phyloP scores from a whole-genome alignment of 1,140 invertebrate genomes.

The Scaptodrosophila lebanonensis region DNA sequence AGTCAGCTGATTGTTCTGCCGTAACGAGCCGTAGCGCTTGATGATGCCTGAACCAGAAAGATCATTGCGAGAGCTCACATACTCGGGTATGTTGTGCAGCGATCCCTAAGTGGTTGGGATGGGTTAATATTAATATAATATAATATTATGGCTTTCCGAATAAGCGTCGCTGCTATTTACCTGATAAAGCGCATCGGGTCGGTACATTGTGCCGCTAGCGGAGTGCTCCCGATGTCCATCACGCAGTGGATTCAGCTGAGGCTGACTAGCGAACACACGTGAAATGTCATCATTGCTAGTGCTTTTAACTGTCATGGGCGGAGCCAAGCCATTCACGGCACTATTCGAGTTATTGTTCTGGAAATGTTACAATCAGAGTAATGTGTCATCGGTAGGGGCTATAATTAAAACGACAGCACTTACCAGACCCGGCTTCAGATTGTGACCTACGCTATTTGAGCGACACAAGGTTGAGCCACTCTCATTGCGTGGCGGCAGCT shows the following conservation, averaged over 20 bases:
- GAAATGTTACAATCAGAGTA: too few relatives aligned
- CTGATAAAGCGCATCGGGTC: conserved; percentile 92
- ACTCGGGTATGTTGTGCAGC: conserved; percentile 77
- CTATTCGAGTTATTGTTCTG: conserved; percentile 66
- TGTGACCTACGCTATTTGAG: conserved; percentile 69
- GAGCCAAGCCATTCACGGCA: conserved; percentile 30
- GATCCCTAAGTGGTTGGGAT: conserved; percentile 59
- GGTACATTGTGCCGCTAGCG: conserved; percentile 87
- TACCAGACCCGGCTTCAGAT: conserved; percentile 50
- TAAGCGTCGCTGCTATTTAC: conserved; percentile 81
- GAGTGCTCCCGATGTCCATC: conserved; percentile 58
- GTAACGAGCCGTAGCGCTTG: conserved; percentile 69
- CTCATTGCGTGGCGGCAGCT: conserved; percentile 41
- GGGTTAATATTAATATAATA: not conserved
- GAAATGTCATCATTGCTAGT: conserved; percentile 65
- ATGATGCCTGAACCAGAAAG: conserved; percentile 52
- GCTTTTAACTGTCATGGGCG: conserved; percentile 41
- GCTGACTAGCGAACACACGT: conserved; percentile 53
- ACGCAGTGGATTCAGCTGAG: conserved; percentile 54
- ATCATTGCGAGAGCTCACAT: conserved; percentile 75
- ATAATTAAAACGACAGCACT: too few relatives aligned
- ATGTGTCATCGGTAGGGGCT: too few relatives aligned
- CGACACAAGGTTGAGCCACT: conserved; percentile 41
- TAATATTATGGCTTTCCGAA: conserved; percentile 76
- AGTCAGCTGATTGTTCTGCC: conserved; percentile 43